Base-by-base conservation (phyloP, 2,888 invertebrate species). In the Hecatera dysodea region DNA sequence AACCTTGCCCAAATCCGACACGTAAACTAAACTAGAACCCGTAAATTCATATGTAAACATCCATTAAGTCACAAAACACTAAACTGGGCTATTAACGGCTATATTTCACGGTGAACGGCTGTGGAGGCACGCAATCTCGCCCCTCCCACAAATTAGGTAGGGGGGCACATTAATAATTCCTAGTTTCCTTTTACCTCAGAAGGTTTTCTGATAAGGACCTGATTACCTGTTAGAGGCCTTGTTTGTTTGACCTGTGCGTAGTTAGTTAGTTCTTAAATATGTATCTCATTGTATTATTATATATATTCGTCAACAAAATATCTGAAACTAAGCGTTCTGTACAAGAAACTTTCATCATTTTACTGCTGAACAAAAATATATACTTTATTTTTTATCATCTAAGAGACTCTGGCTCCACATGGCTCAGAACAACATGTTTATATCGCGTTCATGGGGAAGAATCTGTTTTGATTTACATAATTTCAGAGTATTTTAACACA, bases 61-160 rank as follows among this genome's bases (percentile, higher is more conserved):
- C 75, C 75, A 75, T 84, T 83, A 77, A 59, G 42, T 66, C 33
- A 65, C 79, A 83, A 72, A 81, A 79, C 67, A 73, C 69, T 72
- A 74, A 63, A 62, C 59, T 42, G 74, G 75, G 77, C 88, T 83
- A 76, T 90, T 88, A 88, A 82, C 75, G 68, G 83, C 81, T 82
- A 87, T 88, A 90, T 87, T 90, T 90, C 84, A 89, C 86, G 82
- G 80, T 82, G 83, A 87, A 88, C 67, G 76, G 66, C 72, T 72
- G 65, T 64, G 55, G 44, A 67, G 73, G 79, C 85, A 85, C 85
- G 85, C 86, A 67, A 86, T 65, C 67, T 67, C 56, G 36, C 75
- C 66, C 50, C 71, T 57, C 72, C 76, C 36, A 56, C 60, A 55
- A 82, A 74, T 72, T 78, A 72, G 59, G 44, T n/a, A n/a, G 60